Conservation (phyloP, 1,140 invertebrate species). For the Chrysopa pallens region DNA sequence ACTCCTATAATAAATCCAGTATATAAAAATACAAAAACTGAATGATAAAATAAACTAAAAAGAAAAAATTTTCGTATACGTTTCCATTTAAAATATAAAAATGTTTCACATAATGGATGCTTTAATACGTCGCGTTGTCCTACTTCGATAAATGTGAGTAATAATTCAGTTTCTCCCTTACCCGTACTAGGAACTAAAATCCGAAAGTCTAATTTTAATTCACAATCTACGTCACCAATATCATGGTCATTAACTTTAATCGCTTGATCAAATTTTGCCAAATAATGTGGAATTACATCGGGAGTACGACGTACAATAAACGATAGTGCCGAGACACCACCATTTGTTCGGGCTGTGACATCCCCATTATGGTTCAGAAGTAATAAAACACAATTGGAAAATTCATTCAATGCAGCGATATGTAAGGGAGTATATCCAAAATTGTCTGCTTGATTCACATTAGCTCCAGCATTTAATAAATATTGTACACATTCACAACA, state of each 20-base stretch:
- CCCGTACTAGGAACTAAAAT: constrained; percentile 38
- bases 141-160: constrained; percentile 57
- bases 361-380: constrained; percentile 63
- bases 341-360: constrained; percentile 60
- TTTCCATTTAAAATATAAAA: constrained; percentile 64
- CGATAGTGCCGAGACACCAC: constrained; percentile 56
- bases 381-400: constrained; percentile 52
- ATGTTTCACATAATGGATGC: constrained; percentile 65
- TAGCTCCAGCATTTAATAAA: constrained; percentile 45
- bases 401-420: constrained; percentile 69
- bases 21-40: constrained; percentile 53
- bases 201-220: constrained; percentile 57
- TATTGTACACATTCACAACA: constrained; percentile 48
- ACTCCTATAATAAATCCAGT: constrained; percentile 45
- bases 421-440: constrained; percentile 69
- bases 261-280: constrained; percentile 52
- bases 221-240: constrained; percentile 64
- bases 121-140: constrained; percentile 55
- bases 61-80: constrained; percentile 69
- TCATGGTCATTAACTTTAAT: constrained; percentile 65
- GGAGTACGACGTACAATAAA: constrained; percentile 66
- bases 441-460: constrained; percentile 56
- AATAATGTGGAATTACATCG: constrained; percentile 51
- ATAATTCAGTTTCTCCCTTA: constrained; percentile 47
- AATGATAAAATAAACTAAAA: constrained; percentile 58